Evolutionary conservation across 2,113 vertebrate species (phyloP).

Genomic region (Sylvia atricapilla): DNA sequence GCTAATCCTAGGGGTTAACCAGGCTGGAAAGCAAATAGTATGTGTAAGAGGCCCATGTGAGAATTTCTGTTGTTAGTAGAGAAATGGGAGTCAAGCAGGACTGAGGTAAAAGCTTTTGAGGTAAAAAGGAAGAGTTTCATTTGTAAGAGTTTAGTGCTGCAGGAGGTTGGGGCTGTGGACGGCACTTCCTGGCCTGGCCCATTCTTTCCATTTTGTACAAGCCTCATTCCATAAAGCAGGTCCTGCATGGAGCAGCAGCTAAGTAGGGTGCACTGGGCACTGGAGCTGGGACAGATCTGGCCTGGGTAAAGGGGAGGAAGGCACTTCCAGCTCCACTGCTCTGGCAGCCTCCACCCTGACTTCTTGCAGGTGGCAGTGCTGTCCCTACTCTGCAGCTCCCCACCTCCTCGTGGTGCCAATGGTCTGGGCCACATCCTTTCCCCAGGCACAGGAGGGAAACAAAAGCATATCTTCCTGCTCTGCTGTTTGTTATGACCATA

Average conservation of each 20-base stretch:
- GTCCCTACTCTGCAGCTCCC: neutral
- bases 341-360: rapidly evolving
- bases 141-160: neutral
- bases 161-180: neutral
- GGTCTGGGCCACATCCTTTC: neutral
- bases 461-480: neutral
- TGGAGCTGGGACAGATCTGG: neutral
- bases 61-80: neutral
- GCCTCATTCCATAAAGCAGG: neutral
- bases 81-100: neutral
- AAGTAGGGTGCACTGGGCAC: rapidly evolving
- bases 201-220: neutral
- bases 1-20: neutral
- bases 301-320: neutral
- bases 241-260: rapidly evolving
- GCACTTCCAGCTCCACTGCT: rapidly evolving
- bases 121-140: neutral
- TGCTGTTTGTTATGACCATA: neutral
- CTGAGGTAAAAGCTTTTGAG: neutral
- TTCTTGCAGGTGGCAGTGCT: neutral
- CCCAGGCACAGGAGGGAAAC: rapidly evolving
- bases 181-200: neutral
- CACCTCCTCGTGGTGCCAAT: neutral
- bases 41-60: rapidly evolving
- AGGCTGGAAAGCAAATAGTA: neutral